Conservation (phyloP, 2,113 vertebrate genomes). For the Brachirus orientalis region DNA sequence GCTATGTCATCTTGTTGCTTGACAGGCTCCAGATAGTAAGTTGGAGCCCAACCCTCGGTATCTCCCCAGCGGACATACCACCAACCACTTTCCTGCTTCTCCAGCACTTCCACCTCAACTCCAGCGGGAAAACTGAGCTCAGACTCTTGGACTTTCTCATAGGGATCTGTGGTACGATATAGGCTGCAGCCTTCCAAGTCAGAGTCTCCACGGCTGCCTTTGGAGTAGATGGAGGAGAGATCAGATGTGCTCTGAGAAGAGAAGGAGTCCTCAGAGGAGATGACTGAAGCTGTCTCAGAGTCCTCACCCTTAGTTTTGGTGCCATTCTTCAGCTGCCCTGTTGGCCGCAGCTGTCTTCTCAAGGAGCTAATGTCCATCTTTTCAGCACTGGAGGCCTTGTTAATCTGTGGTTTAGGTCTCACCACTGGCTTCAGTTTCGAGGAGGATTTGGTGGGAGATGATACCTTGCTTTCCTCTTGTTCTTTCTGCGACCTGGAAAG, state of each 20-base stretch:
- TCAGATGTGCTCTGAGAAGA: slow-evolving; percentile 91
- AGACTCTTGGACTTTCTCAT: slow-evolving; percentile 93
- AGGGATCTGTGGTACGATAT: slow-evolving; percentile 91
- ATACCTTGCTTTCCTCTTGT: slow-evolving; percentile 81
- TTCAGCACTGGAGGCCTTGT: slow-evolving; percentile 90
- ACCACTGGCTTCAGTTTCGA: slow-evolving; percentile 92
- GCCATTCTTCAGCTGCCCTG: slow-evolving; percentile 90
- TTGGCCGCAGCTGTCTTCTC: slow-evolving; percentile 92
- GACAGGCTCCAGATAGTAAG: slow-evolving; percentile 88
- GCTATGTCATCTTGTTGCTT: slow-evolving; percentile 82
- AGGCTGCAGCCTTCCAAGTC: slow-evolving; percentile 79
- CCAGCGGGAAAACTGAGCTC: slow-evolving; percentile 95
- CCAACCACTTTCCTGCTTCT: slow-evolving; percentile 97
- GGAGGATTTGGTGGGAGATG: slow-evolving; percentile 80
- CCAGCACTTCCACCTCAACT: slow-evolving; percentile 92
- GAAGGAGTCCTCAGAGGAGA: slow-evolving; percentile 88
- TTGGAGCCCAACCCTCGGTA: slow-evolving; percentile 95
- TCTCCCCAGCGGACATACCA: slow-evolving; percentile 93
- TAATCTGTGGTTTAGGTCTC: slow-evolving; percentile 93
- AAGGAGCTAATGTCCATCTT: slow-evolving; percentile 98
- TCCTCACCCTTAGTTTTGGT: slow-evolving; percentile 92
- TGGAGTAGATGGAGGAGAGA: slow-evolving; percentile 84
- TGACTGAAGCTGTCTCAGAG: slow-evolving; percentile 87
- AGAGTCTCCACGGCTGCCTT: slow-evolving; percentile 86
- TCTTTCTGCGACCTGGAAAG: slow-evolving; percentile 77